Conservation (phyloP, 2,888 invertebrate species). For the Eupithecia subfuscata region DNA sequence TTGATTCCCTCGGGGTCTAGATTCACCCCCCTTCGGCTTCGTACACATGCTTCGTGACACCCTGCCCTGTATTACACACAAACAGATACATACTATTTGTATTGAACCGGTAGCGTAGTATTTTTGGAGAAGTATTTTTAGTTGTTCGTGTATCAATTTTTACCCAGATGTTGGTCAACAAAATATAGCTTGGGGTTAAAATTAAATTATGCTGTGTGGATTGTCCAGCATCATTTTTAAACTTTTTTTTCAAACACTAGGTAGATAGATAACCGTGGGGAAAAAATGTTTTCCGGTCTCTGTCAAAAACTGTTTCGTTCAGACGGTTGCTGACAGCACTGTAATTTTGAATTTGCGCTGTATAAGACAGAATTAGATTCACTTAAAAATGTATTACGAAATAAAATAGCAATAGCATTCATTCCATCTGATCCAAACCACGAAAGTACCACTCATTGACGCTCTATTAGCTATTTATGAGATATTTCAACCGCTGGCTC, state of each 20-base stretch:
- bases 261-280: no score
- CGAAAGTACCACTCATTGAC: constrained; percentile 8
- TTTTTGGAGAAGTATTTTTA: neutral
- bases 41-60: no score
- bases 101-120: neutral
- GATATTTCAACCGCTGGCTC: constrained; percentile 13
- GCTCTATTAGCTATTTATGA: constrained; percentile 13
- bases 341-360: neutral
- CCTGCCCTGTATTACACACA: no score
- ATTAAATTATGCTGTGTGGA: no score
- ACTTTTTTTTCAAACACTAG: neutral
- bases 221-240: no score
- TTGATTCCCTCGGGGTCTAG: no score
- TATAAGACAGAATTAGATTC: no score
- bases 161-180: no score
- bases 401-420: neutral
- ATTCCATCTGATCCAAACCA: constrained; percentile 3
- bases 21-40: no score
- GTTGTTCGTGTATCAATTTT: neutral
- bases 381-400: neutral
- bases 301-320: neutral
- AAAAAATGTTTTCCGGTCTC: neutral
- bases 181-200: neutral
- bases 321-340: neutral
- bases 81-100: neutral